Percentiles rank a stretch among this genome's conserved stretches.
Evolutionary conservation across 2,888 invertebrate species (phyloP).

Genomic region (Athrips mouffetella): DNA sequence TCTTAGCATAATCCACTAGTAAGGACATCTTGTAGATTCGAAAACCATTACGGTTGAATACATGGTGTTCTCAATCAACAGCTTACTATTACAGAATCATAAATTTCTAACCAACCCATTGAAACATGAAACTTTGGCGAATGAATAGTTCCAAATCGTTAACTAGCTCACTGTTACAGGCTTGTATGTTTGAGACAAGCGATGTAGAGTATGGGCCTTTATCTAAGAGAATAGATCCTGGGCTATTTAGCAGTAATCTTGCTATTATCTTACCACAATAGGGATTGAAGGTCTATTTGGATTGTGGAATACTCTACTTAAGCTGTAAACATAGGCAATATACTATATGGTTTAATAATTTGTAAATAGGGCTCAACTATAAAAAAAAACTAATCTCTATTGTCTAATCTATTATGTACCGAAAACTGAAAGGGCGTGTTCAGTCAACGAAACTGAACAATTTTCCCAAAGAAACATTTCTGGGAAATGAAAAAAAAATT

Average conservation of each 20-base stretch:
- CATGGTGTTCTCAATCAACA: constrained; percentile 16
- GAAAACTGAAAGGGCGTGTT: no score
- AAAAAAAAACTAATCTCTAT: no score
- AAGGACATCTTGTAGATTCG: constrained; percentile 5
- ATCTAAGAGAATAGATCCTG: background rate
- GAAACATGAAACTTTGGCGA: background rate
- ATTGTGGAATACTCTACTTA: background rate
- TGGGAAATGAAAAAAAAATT: no score
- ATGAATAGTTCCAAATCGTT: no score
- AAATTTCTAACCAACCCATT: background rate
- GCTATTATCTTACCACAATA: constrained; percentile 20
- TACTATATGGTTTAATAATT: no score
- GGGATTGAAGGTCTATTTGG: constrained; percentile 13
- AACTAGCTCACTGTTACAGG: no score
- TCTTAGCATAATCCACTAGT: background rate
- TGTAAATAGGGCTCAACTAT: no score
- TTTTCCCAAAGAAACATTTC: no score
- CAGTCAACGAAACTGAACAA: no score
- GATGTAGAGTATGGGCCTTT: background rate
- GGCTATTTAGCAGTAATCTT: constrained; percentile 14
- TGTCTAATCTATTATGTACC: no score
- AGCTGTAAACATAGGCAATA: no score
- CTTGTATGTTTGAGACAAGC: background rate
- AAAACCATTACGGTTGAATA: constrained; percentile 14
- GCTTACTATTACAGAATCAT: no score